phyloP scores from a whole-genome alignment of 2,113 vertebrate genomes.

The Mugil cephalus region DNA sequence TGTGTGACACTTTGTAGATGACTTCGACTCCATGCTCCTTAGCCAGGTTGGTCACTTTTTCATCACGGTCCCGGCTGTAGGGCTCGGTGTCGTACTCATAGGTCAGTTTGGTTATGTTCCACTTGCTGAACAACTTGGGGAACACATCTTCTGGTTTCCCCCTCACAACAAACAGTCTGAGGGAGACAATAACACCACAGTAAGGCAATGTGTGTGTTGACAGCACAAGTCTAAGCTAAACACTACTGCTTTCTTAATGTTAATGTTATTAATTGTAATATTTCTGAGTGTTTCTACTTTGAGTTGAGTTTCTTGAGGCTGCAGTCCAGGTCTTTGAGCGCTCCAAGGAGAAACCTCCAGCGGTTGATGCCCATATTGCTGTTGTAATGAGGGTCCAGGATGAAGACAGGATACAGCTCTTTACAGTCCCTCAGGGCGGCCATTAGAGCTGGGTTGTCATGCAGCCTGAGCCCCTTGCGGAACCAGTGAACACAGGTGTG shows the following conservation, averaged over 20 bases:
- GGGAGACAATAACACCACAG: not conserved
- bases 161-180: slow-evolving; percentile 79
- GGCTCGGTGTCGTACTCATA: slow-evolving; percentile 84
- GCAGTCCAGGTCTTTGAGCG: slow-evolving; percentile 79
- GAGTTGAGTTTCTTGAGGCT: slow-evolving; percentile 80
- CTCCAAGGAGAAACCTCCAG: slow-evolving; percentile 75
- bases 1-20: slow-evolving; percentile 81
- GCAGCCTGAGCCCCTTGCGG: slow-evolving; percentile 82
- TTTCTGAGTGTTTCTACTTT: slow-evolving; percentile 60
- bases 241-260: no score
- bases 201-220: not conserved
- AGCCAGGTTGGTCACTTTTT: slow-evolving; percentile 62
- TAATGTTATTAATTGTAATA: not conserved
- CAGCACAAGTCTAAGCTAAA: not conserved
- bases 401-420: slow-evolving; percentile 80
- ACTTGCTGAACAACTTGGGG: slow-evolving; percentile 74
- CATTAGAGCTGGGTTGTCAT: slow-evolving; percentile 81
- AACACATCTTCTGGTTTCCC: slow-evolving; percentile 80
- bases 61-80: slow-evolving; percentile 67
- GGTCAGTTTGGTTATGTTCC: slow-evolving; percentile 75
- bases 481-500: slow-evolving; percentile 84
- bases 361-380: slow-evolving; percentile 62
- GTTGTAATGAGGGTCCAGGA: slow-evolving; percentile 75
- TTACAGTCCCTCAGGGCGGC: slow-evolving; percentile 71
- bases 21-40: slow-evolving; percentile 70